Evolutionary conservation across 1,140 invertebrate genomes (phyloP), one percentile per base, ranked within the genome.

Genomic region (Steinernema khuongi): DNA sequence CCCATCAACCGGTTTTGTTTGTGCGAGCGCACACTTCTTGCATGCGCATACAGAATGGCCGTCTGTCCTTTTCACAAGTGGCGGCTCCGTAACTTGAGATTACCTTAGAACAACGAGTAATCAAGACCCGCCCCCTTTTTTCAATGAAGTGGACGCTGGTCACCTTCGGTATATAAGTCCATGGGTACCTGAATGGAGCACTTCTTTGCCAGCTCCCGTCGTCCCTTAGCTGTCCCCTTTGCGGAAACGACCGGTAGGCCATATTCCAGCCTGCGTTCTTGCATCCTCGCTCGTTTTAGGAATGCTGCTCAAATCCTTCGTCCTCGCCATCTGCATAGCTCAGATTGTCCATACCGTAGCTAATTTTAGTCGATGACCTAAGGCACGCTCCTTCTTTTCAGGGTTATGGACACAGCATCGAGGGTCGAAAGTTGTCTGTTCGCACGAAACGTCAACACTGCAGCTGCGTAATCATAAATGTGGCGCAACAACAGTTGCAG

Each of bases 1-100:
- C 50, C 50, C 7, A 4, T 60, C 7, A 26, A 60, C 50, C 50
- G 50, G 50, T 60, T 60, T 60, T 4, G 50, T 60, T n/a, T 60
- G 11, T n/a, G 14, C 50, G 50, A 4, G 11, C 4, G 50, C 19
- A 4, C 50, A 60, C 11, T 60, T 60, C 50, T 60, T 60, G 19
- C 22, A 60, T 14, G 50, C 50, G 50, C 26, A 60, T 60, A 60
- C 50, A 60, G 26, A 60, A n/a, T 11, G 14, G 26, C 19, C 50
- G 50, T 60, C 50, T 60, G 50, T 14, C n/a, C 50, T 60, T 17
- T 60, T 60, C 50, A 60, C 50, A 26, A 60, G 50, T 60, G 50
- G 7, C 19, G 4, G 22, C 50, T 60, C 50, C 50, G 50, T 60
- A 60, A 60, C 50, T 60, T 60, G 50, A 60, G 50, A 60, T 60